Evolutionary conservation across 2,113 vertebrate species (phyloP).

Genomic region (Rhinopomastus cyanomelas): DNA sequence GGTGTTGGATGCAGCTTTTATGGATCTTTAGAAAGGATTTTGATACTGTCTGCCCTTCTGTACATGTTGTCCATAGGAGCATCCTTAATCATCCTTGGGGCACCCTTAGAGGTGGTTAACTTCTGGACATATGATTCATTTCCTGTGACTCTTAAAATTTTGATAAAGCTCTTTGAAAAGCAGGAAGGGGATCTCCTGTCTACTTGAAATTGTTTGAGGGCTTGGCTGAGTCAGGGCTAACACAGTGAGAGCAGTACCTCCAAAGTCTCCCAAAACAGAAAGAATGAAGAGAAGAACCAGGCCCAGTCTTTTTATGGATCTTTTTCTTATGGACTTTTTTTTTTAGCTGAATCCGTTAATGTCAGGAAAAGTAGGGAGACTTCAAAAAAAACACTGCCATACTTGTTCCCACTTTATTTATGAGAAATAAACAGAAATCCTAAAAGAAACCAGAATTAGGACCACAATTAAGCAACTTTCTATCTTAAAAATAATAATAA

Average conservation of each 20-base stretch:
- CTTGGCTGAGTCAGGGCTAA: not conserved
- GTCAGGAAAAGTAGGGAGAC: not conserved
- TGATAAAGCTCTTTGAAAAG: not conserved
- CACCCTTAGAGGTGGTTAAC: not conserved
- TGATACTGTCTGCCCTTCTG: too few relatives aligned
- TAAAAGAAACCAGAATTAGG: not conserved
- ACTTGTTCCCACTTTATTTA: not conserved
- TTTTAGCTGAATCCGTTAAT: not conserved
- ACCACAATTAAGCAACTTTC: not conserved
- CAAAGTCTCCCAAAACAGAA: not conserved
- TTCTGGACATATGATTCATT: not conserved
- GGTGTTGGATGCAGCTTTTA: not conserved
- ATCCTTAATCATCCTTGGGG: not conserved
- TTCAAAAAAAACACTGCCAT: not conserved
- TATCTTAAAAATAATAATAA: not conserved
- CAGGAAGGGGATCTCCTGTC: not conserved
- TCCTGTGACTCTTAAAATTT: not conserved
- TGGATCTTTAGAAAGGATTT: not conserved
- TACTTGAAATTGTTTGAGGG: not conserved
- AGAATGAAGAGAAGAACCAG: not conserved
- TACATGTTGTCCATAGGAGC: not conserved
- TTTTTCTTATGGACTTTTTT: not conserved
- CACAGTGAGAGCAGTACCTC: not conserved
- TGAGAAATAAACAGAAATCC: too few relatives aligned
- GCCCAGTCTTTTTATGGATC: not conserved